Evolutionary conservation across 2,113 vertebrate species (phyloP).

Genomic region (Furnarius figulus): DNA sequence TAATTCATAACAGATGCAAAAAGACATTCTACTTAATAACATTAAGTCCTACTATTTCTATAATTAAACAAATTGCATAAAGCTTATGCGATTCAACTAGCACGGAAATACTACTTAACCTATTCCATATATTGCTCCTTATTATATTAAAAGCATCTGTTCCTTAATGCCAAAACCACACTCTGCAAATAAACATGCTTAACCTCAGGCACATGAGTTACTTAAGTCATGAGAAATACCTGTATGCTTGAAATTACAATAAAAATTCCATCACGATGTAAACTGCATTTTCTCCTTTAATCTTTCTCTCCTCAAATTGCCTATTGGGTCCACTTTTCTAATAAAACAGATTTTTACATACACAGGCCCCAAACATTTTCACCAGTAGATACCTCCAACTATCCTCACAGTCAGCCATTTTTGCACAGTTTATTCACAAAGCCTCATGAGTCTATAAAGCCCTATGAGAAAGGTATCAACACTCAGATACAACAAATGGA

Average conservation of each 20-base stretch:
- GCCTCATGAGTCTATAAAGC: not conserved
- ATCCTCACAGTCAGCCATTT: not conserved
- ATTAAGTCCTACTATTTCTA: constrained; percentile 3
- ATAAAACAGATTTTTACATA: not conserved
- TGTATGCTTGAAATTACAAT: not conserved
- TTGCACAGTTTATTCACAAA: not conserved
- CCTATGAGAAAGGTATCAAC: not conserved
- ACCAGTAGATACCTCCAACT: not conserved
- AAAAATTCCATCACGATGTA: not conserved
- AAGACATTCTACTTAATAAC: not conserved
- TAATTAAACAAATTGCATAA: constrained; percentile 13
- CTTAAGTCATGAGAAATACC: not conserved
- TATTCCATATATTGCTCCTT: not conserved
- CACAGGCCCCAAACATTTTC: not conserved
- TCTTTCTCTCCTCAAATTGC: not conserved
- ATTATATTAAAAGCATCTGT: constrained; percentile 14
- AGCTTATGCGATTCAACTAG: not conserved
- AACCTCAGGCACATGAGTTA: not conserved
- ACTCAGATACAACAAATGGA: not conserved
- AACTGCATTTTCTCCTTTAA: not conserved
- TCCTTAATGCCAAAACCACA: constrained; percentile 13
- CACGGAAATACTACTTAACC: not conserved
- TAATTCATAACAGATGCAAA: constrained; percentile 6
- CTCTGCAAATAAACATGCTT: not conserved
- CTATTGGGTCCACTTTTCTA: not conserved